These are phyloP conservation scores for Nasonia giraulti DNA, from an alignment of 1,140 invertebrate genomes.

Conservation along the genomic window DNA sequence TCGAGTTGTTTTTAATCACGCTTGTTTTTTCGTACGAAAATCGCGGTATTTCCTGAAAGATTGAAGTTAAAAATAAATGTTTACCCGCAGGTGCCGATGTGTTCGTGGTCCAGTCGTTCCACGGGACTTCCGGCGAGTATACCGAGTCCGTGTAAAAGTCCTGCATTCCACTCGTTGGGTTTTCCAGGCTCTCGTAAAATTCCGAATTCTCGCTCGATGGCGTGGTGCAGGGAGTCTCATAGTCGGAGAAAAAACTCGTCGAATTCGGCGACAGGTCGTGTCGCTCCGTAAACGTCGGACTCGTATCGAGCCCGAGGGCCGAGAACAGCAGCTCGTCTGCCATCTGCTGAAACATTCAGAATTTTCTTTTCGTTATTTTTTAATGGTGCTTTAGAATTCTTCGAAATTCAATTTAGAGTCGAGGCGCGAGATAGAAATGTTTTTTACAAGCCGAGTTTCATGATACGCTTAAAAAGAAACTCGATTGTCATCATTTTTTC, in stretches of 20 bases:
- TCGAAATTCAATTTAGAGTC: background rate
- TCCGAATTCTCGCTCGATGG: slow-evolving; percentile 61
- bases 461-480: too few relatives aligned
- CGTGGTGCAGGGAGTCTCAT: slow-evolving; percentile 64
- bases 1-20: background rate
- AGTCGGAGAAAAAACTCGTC: slow-evolving; percentile 58
- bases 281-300: slow-evolving; percentile 53
- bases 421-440: too few relatives aligned
- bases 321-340: slow-evolving; percentile 71
- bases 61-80: background rate
- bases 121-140: slow-evolving; percentile 64
- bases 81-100: slow-evolving; percentile 55
- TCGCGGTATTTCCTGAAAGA: background rate
- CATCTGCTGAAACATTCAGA: slow-evolving; percentile 58
- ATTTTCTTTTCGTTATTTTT: background rate
- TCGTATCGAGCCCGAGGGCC: slow-evolving; percentile 65
- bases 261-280: slow-evolving; percentile 57
- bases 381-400: too few relatives aligned
- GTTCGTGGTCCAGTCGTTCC: slow-evolving; percentile 67
- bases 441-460: too few relatives aligned
- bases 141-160: slow-evolving; percentile 68
- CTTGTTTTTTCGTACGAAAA: background rate
- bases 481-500: too few relatives aligned
- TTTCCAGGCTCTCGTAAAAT: slow-evolving; percentile 56
- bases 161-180: slow-evolving; percentile 41